Evolutionary conservation across 2,888 invertebrate species (phyloP), one percentile per base, ranked within the genome.

Genomic region (Drosophila cracens): DNA sequence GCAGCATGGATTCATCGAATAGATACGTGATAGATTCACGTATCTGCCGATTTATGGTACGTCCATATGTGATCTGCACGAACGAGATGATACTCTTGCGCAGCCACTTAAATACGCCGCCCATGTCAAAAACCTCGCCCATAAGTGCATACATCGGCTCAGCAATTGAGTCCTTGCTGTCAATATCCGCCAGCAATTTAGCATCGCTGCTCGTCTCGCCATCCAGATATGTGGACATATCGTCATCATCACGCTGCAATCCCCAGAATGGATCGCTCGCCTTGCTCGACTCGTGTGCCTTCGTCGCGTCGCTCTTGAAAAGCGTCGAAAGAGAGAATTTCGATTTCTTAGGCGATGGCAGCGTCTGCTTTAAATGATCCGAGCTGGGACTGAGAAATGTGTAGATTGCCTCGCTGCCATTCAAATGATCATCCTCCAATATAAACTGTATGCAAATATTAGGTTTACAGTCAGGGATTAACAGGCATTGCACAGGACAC

Each of bases 311-410:
- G 95, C 96, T 96, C 94, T 97, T 97, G 90, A 98, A 97, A 70
- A 98, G 94, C 0, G 97, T 97, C 7, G 97, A 96, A 76, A 98
- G 95, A 2, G 97, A 98, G 93, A 98, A 98, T 90, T 97, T 96
- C 13, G 96, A 96, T 93, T 97, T 98, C 93, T 97, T 97, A 74
- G 96, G 97, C 84, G 96, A 95, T 51, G 96, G 96, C 51, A 95
- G 94, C 65, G 95, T 94, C 84, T 96, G 96, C 92, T 97, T 97
- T 78, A 98, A 94, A 93, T 97, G 97, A 91, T 98, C 97, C 0
- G 98, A 97, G 92, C 97, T 97, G 5, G 98, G 98, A 92, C 97
- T 97, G n/a, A 98, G 94, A 93, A 98, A 98, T 73, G 97, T 96
- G 91, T 98, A 98, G 79, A 98, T 94, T 61, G 97, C 97, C 94